These are phyloP conservation scores for Choloepus didactylus DNA, from an alignment of 2,797 vertebrate genomes.

Conservation along the genomic window DNA sequence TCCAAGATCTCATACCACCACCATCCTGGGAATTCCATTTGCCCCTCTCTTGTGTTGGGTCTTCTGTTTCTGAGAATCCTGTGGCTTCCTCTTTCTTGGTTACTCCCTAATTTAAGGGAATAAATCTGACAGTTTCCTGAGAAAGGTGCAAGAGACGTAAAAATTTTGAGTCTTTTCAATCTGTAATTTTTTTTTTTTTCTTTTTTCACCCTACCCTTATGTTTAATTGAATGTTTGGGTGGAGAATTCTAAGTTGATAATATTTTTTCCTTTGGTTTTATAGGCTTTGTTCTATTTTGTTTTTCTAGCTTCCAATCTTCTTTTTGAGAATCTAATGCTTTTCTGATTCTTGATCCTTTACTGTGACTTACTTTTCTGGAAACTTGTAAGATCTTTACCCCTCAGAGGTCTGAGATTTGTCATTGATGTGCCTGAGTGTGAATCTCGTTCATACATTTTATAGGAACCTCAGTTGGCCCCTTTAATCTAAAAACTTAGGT, in stretches of 20 bases:
- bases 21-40: neutral
- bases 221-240: slow-evolving; percentile 14
- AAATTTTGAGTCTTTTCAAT: neutral
- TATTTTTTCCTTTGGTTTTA: neutral
- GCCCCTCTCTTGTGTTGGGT: neutral
- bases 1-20: neutral
- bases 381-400: neutral
- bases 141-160: neutral
- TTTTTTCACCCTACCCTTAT: neutral
- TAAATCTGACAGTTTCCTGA: neutral
- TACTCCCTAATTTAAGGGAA: neutral
- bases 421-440: neutral
- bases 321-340: slow-evolving; percentile 5
- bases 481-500: neutral
- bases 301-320: neutral
- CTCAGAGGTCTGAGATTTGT: neutral
- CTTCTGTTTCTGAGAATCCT: neutral
- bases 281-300: neutral
- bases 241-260: slow-evolving; percentile 2
- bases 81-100: neutral
- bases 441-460: neutral
- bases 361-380: slow-evolving; percentile 18
- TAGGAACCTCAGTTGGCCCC: neutral
- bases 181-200: neutral
- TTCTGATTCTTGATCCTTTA: slow-evolving; percentile 1